Evolutionary conservation across 2,888 invertebrate genomes (phyloP), one percentile per base, ranked within the genome.

Genomic region (Ischnus inquisitorius): DNA sequence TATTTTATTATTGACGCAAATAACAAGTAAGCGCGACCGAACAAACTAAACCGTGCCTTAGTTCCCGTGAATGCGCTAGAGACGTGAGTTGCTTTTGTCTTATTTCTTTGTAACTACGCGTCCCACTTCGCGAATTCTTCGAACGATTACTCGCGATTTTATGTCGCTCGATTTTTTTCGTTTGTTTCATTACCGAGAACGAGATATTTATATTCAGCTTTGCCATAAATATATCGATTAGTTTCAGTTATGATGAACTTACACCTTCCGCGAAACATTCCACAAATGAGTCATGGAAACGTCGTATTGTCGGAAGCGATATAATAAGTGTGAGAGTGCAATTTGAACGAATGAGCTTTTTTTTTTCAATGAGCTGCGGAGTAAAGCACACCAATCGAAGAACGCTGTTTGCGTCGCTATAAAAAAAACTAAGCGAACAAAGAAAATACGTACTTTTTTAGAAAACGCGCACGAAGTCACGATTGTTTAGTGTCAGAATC

Each of bases 31-130:
- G 71, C 48, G 60, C 43, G 71, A 1, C 43, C 57, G 69, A 83
- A 79, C 76, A 51, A 79, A 79, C 79, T 60, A 76, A 79, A 68
- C 43, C 64, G 83, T 83, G 83, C 83, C 83, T 83, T 83, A 83
- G 80, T 80, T 77, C 64, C 72, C 65, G 76, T 43, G 64, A 68
- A 64, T 64, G n/a, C 69, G 54, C 71, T 71, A 43, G 4, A 46
- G 43, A 67, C 75, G 39, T 69, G 46, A 51, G 74, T 14, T 54
- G 6, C 57, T 39, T 41, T n/a, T 69, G 25, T 57, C 43, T 43
- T 41, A 39, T 57, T 57, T 43, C 39, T 34, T 60, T 48, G 5
- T 25, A 71, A 14, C 28, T 39, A 75, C 54, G 34, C 34, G 43
- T 60, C 34, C 41, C n/a, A 34, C 8, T 22, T 46, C 46, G 72